These are phyloP conservation scores for Brachypteracias leptosomus DNA, from an alignment of 2,113 vertebrate species.

Conservation along the genomic window DNA sequence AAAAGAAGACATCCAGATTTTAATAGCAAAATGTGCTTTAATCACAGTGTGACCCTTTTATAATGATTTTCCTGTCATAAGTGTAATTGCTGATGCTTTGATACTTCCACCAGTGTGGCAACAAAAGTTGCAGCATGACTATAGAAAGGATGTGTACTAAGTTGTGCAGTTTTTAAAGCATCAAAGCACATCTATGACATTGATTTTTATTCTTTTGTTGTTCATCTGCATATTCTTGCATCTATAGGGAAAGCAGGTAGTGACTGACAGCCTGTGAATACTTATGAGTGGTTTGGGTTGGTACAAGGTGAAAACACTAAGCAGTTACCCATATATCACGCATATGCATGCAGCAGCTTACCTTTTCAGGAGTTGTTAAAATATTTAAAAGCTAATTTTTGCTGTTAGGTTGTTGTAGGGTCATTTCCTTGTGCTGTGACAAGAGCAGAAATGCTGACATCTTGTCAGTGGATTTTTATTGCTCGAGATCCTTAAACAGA, in stretches of 20 bases:
- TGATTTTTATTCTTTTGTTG: not conserved
- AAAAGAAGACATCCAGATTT: not conserved
- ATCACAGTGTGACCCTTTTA: not conserved
- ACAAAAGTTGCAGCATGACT: not conserved
- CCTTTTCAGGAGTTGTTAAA: not conserved
- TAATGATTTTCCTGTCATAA: slow-evolving; percentile 1
- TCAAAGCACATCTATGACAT: not conserved
- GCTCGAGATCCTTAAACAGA: not conserved
- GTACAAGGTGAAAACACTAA: not conserved
- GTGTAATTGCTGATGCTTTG: slow-evolving; percentile 33
- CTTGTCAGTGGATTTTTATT: not conserved
- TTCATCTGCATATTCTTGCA: not conserved
- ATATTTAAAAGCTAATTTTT: not conserved
- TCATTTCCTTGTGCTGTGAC: not conserved
- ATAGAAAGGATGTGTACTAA: not conserved
- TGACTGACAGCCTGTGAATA: not conserved
- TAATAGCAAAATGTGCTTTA: slow-evolving; percentile 4
- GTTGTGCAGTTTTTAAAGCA: not conserved
- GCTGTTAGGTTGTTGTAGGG: not conserved
- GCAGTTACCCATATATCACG: not conserved
- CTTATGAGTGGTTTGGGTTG: not conserved
- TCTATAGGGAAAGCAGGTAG: not conserved
- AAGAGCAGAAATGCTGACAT: not conserved
- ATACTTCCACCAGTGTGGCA: not conserved
- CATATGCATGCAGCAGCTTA: not conserved